Base-by-base conservation (phyloP, 2,888 invertebrate species). In the Lathronympha strigana region DNA sequence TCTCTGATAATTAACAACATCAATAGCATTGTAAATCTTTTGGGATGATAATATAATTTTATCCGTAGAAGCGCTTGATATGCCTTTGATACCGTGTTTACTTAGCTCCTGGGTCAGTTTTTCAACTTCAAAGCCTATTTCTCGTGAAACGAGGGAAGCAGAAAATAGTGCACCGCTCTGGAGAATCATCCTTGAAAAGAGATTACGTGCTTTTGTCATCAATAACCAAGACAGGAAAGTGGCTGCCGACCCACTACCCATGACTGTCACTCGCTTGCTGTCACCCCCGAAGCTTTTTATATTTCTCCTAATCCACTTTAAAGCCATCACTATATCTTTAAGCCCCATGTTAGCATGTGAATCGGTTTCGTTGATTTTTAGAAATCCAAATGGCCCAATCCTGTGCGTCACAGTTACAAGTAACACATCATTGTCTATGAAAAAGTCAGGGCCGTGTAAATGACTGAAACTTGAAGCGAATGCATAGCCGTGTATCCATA, bases 401-500 rank as follows among this genome's bases (percentile, higher is more conserved):
- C 92, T 81, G 62, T 92, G 89, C 1, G 88, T 79, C 0, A 87
- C 70, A 38, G 84, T 88, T 1, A 91, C 76, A 13, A 92, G 73
- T 36, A 92, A 61, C 1, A 91, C 68, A 66, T 87, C 84, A 62
- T 90, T 84, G 11, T 89, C 88, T 63, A 92, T 83, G 19, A 92
- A 75, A 69, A 89, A 90, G 67, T 92, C 92, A 1, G 86, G 82
- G 21, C 91, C 90, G 55, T 87, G 82, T 36, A 92, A 78, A 49
- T 92, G 90, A 69, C 92, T 91, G 38, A 91, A 87, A 69, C 90
- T 87, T 1, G 90, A 81, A 23, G 86, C 73, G 47, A 90, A 92
- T 1, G 84, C 87, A 61, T 90, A 89, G 13, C 92, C 92, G 68
- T 92, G 92, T 49, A 91, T 79, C 87, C 87, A 92, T 13, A 92